These are phyloP conservation scores for Acleris sparsana DNA, from an alignment of 2,888 invertebrate species.

Conservation along the genomic window DNA sequence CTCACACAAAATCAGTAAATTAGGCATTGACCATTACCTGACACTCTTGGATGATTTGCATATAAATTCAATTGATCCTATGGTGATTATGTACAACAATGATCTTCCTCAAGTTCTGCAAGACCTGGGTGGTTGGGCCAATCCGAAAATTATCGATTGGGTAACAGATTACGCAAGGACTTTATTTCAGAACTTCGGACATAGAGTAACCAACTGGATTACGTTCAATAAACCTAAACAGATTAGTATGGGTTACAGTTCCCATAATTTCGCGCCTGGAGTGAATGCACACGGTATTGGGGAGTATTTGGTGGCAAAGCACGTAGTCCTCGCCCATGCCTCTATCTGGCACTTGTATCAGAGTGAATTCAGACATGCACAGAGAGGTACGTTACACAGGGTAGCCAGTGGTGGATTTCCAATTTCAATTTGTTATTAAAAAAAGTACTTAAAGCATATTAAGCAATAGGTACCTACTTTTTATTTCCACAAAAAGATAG, in stretches of 20 bases:
- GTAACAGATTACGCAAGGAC: slow-evolving; percentile 79
- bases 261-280: slow-evolving; percentile 59
- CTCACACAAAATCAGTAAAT: slow-evolving; percentile 77
- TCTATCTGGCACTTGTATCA: slow-evolving; percentile 74
- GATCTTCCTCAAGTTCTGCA: slow-evolving; percentile 82
- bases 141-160: slow-evolving; percentile 71
- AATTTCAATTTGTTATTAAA: too few relatives aligned
- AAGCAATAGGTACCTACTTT: too few relatives aligned
- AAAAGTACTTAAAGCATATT: too few relatives aligned
- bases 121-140: slow-evolving; percentile 83
- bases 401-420: too few relatives aligned
- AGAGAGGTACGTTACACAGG: slow-evolving; percentile 62
- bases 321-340: slow-evolving; percentile 83
- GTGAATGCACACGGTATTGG: slow-evolving; percentile 70
- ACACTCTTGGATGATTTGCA: slow-evolving; percentile 84
- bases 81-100: slow-evolving; percentile 83
- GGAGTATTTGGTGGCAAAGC: slow-evolving; percentile 78
- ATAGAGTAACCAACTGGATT: slow-evolving; percentile 82
- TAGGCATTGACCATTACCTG: slow-evolving; percentile 86
- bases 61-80: slow-evolving; percentile 83
- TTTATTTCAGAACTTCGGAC: slow-evolving; percentile 72
- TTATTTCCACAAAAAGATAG: too few relatives aligned
- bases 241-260: slow-evolving; percentile 74
- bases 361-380: slow-evolving; percentile 58
- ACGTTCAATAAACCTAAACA: slow-evolving; percentile 84